Base-by-base conservation (phyloP, 2,797 vertebrate species). In the Percopsis omiscomaycus region DNA sequence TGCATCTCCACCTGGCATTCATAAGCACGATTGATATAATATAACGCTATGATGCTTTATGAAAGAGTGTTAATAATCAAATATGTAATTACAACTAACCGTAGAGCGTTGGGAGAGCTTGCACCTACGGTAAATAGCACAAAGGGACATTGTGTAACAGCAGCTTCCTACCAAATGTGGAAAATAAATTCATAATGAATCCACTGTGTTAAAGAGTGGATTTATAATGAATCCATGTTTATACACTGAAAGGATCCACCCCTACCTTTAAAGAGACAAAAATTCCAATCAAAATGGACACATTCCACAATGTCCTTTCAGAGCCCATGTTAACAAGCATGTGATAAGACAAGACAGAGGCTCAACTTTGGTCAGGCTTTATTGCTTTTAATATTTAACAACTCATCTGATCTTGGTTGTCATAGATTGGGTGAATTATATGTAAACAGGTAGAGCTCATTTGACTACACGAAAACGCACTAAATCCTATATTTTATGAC, bases 291-390 rank as follows among this genome's bases (percentile, higher is more conserved):
- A 92, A 69, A 3, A 16, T 51, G 12, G 75, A 55, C 1, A 55
- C 64, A 59, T 3, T 84, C 57, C 44, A 71, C 22, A 68, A 45
- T 28, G 32, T 1, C 37, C 60, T 59, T 59, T 44, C 59, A 4
- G 61, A 61, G 32, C 37, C 81, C 90, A 92, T 93, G 73, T 56
- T 45, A 47, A n/a, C 55, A 63, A 85, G 80, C 61, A 67, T 27
- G 3, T 0, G 45, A 22, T 57, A 81, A 71, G 87, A 68, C 44
- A 27, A 86, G 60, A 55, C 42, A 22, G 13, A 8, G 16, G 32
- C 27, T 1, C 3, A 77, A 86, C 91, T 91, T 91, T 92, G 89
- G 79, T 82, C 88, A 14, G 48, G 47, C 22, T 22, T 22, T 22
- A 22, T 22, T 22, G 22, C 22, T 22, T 22, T 22, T 22, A 22